Percentiles rank a stretch among this genome's conserved stretches.
Conservation (phyloP, 2,113 vertebrate species). For the Casuarius casuarius region DNA sequence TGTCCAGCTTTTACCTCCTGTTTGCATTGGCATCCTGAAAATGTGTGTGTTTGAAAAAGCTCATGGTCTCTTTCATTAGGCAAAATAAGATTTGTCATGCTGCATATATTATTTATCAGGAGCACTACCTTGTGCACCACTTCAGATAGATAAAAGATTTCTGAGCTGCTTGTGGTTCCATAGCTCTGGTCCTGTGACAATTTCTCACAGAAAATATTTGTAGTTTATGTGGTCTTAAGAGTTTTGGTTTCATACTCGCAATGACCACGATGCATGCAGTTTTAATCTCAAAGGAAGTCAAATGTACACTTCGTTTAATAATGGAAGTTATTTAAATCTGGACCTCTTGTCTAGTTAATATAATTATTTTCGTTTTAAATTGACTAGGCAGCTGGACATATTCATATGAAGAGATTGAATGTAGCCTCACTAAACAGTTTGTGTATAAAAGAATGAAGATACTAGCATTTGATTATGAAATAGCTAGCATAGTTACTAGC, state of each 20-base stretch:
- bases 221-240: neutral
- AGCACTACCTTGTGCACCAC: accelerated
- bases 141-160: neutral
- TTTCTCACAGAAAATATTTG: neutral
- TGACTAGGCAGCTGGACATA: neutral
- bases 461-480: neutral
- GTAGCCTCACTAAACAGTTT: neutral
- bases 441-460: neutral
- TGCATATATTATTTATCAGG: neutral
- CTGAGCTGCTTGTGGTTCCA: neutral
- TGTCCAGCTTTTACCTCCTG: neutral
- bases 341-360: neutral
- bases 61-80: neutral
- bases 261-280: neutral
- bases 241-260: neutral
- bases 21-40: neutral
- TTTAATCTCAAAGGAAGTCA: neutral
- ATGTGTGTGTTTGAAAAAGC: neutral
- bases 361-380: neutral
- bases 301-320: neutral
- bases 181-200: neutral
- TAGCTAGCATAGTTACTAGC: neutral
- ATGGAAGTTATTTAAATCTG: neutral
- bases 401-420: neutral
- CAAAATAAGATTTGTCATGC: neutral